These are phyloP conservation scores for Lepeophtheirus salmonis DNA, from an alignment of 1,140 invertebrate species.

Conservation along the genomic window DNA sequence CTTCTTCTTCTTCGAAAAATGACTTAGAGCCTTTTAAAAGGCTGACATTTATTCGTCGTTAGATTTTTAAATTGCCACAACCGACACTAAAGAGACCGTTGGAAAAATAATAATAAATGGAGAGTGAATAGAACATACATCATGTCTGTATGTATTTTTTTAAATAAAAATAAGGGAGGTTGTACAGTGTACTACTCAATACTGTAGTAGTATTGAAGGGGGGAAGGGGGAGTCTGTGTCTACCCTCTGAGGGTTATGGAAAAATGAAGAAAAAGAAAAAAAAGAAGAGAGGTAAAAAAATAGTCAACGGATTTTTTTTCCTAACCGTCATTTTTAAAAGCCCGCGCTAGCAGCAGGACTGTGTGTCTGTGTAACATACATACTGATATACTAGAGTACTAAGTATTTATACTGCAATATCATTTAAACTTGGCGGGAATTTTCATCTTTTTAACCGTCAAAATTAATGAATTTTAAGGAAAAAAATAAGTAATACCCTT, in stretches of 20 bases:
- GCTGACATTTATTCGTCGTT: background rate
- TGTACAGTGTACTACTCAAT: too few relatives aligned
- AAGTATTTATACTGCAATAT: too few relatives aligned
- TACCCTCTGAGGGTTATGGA: too few relatives aligned
- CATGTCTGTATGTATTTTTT: background rate
- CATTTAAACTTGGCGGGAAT: background rate
- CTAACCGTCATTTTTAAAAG: conserved; percentile 8
- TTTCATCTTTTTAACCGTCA: background rate
- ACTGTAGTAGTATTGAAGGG: too few relatives aligned
- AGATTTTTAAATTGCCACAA: background rate
- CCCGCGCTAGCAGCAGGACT: background rate
- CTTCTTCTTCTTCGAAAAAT: background rate
- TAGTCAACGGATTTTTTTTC: background rate
- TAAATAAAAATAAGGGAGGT: too few relatives aligned
- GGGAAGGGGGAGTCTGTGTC: too few relatives aligned
- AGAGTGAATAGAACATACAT: background rate
- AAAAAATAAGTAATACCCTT: background rate
- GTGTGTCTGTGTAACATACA: too few relatives aligned
- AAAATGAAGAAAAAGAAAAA: too few relatives aligned
- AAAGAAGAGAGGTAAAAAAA: background rate
- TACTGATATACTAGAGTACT: too few relatives aligned
- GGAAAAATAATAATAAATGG: background rate
- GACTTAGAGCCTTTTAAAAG: background rate
- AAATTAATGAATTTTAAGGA: background rate
- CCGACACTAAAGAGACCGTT: background rate